These are phyloP conservation scores for Mythimna lalbum DNA, from an alignment of 2,888 invertebrate species.

Conservation along the genomic window DNA sequence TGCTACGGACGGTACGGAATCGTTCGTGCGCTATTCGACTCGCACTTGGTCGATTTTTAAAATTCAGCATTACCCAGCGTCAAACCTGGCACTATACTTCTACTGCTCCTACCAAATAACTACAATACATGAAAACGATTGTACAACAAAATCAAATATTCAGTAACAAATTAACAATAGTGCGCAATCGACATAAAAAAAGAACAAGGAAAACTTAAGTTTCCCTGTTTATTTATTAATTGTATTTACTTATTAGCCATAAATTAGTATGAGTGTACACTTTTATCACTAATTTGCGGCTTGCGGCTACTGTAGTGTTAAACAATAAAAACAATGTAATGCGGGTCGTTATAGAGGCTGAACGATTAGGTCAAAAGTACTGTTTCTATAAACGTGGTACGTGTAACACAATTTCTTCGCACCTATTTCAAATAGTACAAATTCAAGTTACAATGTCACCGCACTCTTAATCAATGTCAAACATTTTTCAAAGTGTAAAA, in stretches of 20 bases:
- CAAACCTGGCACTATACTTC: background rate
- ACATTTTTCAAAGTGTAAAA: too few species aligned
- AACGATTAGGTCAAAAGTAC: constrained; percentile 16
- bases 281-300: constrained; percentile 21
- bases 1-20: too few species aligned
- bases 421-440: too few species aligned
- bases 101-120: background rate
- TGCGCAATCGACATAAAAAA: background rate
- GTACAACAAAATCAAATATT: background rate
- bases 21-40: too few species aligned
- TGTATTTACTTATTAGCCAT: background rate
- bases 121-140: background rate
- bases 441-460: too few species aligned
- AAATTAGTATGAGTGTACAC: constrained; percentile 21
- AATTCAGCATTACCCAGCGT: background rate
- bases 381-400: too few species aligned
- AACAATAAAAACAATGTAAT: background rate
- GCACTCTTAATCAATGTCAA: too few species aligned
- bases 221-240: constrained; percentile 19
- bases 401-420: too few species aligned
- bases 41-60: background rate
- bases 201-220: constrained; percentile 4
- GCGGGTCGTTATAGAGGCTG: background rate
- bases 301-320: constrained; percentile 20
- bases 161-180: too few species aligned